These are phyloP conservation scores for Eupsilia transversa DNA, from an alignment of 2,888 invertebrate genomes.

Conservation along the genomic window DNA sequence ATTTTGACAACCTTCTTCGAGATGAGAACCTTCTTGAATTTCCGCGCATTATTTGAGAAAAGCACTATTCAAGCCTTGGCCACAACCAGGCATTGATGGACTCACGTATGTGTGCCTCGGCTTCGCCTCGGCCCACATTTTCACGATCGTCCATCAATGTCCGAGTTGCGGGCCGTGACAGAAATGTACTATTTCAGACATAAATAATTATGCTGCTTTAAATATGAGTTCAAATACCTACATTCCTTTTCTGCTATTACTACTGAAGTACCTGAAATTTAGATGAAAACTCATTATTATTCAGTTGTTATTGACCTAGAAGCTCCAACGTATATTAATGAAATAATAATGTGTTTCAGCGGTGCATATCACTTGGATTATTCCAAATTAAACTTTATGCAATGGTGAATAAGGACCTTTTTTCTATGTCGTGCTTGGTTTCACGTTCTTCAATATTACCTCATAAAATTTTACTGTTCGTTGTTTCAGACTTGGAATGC, in stretches of 20 bases:
- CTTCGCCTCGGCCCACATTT: too few species aligned
- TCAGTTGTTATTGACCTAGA: constrained; percentile 44
- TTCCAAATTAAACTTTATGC: constrained; percentile 4
- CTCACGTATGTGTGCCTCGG: too few species aligned
- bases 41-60: too few species aligned
- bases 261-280: constrained; percentile 21
- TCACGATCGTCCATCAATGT: too few species aligned
- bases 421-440: neutral
- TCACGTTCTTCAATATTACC: neutral
- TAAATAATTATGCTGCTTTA: too few species aligned
- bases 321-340: constrained; percentile 16
- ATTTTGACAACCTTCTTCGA: too few species aligned
- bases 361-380: neutral
- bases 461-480: constrained; percentile 12
- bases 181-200: too few species aligned
- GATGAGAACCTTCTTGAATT: too few species aligned
- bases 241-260: neutral
- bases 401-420: accelerated
- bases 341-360: constrained; percentile 29
- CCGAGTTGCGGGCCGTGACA: too few species aligned
- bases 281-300: constrained; percentile 27
- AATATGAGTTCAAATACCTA: neutral
- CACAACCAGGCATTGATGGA: too few species aligned
- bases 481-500: constrained; percentile 71
- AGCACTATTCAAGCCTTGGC: too few species aligned